phyloP scores from a whole-genome alignment of 2,113 vertebrate species.

The Benitochromis conjunctus region DNA sequence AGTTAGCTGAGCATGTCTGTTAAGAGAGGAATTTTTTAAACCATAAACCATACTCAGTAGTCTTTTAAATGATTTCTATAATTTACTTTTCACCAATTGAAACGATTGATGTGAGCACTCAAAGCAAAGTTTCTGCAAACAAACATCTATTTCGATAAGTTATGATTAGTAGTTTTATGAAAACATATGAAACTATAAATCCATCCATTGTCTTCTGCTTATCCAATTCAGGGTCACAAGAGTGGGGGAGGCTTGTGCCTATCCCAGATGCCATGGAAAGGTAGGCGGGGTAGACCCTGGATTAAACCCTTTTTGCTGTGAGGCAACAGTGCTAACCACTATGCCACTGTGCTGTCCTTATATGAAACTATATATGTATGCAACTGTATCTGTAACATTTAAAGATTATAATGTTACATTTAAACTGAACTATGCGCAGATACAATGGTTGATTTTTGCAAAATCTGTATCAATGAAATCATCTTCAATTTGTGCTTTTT shows the following conservation, averaged over 20 bases:
- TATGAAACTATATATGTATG: not conserved
- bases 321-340: not conserved
- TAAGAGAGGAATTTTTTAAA: not conserved
- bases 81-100: not conserved
- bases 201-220: not conserved
- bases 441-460: not conserved
- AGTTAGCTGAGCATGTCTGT: slow-evolving; percentile 94
- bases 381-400: not conserved
- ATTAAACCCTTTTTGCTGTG: rapidly evolving
- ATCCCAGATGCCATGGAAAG: not conserved
- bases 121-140: not conserved
- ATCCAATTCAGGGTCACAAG: not conserved
- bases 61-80: not conserved
- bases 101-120: not conserved
- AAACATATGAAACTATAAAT: not conserved
- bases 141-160: not conserved
- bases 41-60: not conserved
- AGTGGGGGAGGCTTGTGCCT: not conserved
- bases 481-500: not conserved
- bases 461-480: not conserved
- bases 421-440: not conserved
- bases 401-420: not conserved
- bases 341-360: not conserved
- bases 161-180: not conserved
- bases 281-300: not conserved